phyloP scores from a whole-genome alignment of 2,888 invertebrate species.

The Dyspetes luteomarginatus region DNA sequence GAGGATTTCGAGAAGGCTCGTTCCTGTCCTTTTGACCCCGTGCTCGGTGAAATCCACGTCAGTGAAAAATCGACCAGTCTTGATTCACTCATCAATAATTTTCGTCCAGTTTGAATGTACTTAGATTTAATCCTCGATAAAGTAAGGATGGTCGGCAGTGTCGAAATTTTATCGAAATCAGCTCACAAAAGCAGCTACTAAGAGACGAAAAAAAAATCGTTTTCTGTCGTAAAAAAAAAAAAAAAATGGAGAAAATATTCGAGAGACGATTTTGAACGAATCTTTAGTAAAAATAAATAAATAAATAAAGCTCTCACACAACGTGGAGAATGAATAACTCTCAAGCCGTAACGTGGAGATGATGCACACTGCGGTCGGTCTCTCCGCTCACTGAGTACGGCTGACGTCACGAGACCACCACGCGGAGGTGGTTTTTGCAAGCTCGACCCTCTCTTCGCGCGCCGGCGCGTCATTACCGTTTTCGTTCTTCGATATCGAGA shows the following conservation, averaged over 20 bases:
- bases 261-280: neutral
- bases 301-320: conserved; percentile 18
- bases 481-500: neutral
- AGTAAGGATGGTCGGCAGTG: neutral
- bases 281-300: neutral
- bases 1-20: too few species aligned
- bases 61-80: neutral
- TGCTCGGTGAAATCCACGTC: too few species aligned
- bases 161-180: too few species aligned
- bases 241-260: neutral
- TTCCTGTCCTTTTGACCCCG: too few species aligned
- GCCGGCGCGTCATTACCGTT: conserved; percentile 74
- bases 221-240: neutral
- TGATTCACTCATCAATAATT: neutral
- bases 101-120: neutral
- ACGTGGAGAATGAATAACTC: conserved; percentile 16
- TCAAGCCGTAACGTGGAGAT: conserved; percentile 75
- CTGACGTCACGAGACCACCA: conserved; percentile 82
- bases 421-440: conserved; percentile 81
- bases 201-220: neutral
- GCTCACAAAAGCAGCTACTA: too few species aligned
- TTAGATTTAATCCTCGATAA: neutral
- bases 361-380: conserved; percentile 82
- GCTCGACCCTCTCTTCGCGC: conserved; percentile 73
- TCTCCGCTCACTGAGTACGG: conserved; percentile 82